phyloP scores from a whole-genome alignment of 2,888 invertebrate genomes.

The Mythimna impura region DNA sequence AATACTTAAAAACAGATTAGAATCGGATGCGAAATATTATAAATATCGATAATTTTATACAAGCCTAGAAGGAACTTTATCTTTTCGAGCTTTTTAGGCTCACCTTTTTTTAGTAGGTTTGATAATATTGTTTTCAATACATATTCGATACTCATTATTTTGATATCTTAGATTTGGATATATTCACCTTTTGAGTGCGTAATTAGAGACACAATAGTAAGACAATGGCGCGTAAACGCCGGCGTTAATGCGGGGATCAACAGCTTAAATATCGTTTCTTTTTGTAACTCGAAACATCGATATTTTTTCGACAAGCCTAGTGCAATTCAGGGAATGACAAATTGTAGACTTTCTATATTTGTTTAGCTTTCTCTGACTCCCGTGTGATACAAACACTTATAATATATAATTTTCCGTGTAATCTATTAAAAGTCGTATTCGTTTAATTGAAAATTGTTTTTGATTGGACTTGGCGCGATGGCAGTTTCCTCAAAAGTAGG shows the following conservation, averaged over 20 bases:
- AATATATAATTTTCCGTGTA: constrained; percentile 70
- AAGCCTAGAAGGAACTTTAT: not conserved
- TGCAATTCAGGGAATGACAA: constrained; percentile 69
- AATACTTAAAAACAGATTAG: not conserved
- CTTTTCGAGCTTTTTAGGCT: not conserved
- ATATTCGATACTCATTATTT: not conserved
- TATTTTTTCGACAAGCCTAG: constrained; percentile 1
- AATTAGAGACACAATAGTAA: too few relatives aligned
- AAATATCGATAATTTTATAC: not conserved
- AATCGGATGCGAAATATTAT: not conserved
- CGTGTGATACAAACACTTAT: constrained; percentile 61
- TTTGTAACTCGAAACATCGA: not conserved
- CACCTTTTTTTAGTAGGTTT: not conserved
- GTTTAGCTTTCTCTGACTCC: constrained; percentile 69
- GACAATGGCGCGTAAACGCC: too few relatives aligned
- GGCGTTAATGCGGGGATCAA: too few relatives aligned
- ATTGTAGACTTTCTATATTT: constrained; percentile 69
- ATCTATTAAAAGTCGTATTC: constrained; percentile 62
- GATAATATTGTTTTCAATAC: not conserved
- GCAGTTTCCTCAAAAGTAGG: constrained; percentile 56
- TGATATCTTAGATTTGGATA: not conserved
- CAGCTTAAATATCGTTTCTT: not conserved
- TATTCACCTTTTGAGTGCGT: too few relatives aligned
- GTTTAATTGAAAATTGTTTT: constrained; percentile 64
- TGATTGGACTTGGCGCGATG: constrained; percentile 46